Evolutionary conservation across 1,140 invertebrate genomes (phyloP).

Genomic region (Drepana arcuata): DNA sequence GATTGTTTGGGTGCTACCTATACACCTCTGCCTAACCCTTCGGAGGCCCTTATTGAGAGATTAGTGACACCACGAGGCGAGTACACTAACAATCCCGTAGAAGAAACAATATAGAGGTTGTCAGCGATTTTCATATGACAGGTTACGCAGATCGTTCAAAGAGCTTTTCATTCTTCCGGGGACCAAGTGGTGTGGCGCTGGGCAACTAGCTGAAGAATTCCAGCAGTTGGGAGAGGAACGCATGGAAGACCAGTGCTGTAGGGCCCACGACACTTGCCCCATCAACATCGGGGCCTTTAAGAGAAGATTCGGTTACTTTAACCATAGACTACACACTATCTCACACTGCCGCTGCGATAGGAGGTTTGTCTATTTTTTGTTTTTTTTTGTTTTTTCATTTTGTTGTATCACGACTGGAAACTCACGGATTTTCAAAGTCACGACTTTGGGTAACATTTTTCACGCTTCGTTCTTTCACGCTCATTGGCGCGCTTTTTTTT

Average conservation of each 20-base stretch:
- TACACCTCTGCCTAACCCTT: too few species aligned
- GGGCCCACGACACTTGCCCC: constrained; percentile 84
- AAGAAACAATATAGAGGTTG: too few species aligned
- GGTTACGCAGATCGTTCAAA: constrained; percentile 65
- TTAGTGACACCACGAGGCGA: too few species aligned
- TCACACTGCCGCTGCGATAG: constrained; percentile 89
- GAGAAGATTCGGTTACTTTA: constrained; percentile 81
- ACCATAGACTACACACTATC: constrained; percentile 86
- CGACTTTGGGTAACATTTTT: too few species aligned
- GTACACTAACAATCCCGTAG: too few species aligned
- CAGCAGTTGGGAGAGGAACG: constrained; percentile 79
- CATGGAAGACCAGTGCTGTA: constrained; percentile 84
- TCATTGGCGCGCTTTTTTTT: too few species aligned
- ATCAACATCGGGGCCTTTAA: constrained; percentile 79
- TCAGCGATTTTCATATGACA: too few species aligned
- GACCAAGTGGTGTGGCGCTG: constrained; percentile 89
- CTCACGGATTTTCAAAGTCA: too few species aligned
- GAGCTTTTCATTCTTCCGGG: constrained; percentile 80
- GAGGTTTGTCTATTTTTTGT: constrained; percentile 75
- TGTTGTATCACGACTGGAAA: too few species aligned
- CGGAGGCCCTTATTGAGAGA: too few species aligned
- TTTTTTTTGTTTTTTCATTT: constrained; percentile 18
- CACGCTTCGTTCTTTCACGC: too few species aligned
- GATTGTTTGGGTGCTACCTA: too few species aligned
- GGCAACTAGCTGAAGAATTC: constrained; percentile 77